Evolutionary conservation across 2,888 invertebrate species (phyloP).

Genomic region (Mesodorylaimus sp.): DNA sequence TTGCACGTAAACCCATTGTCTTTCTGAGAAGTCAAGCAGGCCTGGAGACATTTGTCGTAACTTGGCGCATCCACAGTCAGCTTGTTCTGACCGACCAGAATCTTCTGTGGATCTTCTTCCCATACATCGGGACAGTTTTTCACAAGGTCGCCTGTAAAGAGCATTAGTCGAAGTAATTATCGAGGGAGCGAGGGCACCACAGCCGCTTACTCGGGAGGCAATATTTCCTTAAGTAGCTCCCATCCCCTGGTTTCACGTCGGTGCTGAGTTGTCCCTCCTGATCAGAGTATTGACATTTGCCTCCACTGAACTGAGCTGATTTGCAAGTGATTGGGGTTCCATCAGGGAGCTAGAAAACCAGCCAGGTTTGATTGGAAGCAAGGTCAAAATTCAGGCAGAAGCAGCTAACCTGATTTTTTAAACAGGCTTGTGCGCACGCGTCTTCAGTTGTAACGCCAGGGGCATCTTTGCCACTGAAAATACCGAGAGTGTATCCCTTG

Average conservation of each 20-base stretch:
- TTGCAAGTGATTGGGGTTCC: neutral
- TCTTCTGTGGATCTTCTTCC: conserved; percentile 1
- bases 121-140: neutral
- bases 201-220: neutral
- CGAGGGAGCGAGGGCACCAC: neutral
- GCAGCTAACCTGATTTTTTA: conserved; percentile 1
- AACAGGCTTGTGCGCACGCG: neutral
- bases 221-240: neutral
- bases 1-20: neutral
- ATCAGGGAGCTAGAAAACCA: neutral
- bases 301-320: neutral
- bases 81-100: neutral
- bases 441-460: neutral
- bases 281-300: too few relatives aligned
- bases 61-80: neutral
- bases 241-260: neutral
- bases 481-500: neutral
- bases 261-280: too few relatives aligned
- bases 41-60: neutral
- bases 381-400: too few relatives aligned
- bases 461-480: neutral
- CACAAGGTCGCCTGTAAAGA: neutral
- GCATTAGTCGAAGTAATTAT: neutral
- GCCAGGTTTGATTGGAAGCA: too few relatives aligned
- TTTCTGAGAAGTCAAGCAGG: neutral